Evolutionary conservation across 2,888 invertebrate species (phyloP).

Genomic region (Galerucella pusilla): DNA sequence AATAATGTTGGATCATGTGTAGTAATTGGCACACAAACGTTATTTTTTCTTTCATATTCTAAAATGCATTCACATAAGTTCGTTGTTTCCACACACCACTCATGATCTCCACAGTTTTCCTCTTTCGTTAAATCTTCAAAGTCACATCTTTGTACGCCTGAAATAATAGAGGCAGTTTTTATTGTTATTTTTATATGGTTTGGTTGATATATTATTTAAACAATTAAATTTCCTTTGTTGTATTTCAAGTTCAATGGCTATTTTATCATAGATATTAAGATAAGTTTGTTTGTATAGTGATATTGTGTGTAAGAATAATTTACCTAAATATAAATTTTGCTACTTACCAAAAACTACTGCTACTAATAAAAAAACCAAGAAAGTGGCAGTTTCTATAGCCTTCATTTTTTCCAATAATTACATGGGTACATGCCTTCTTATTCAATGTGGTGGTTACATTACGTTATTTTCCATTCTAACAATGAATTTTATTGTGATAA

Average conservation of each 20-base stretch:
- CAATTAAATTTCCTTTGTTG: conserved; percentile 11
- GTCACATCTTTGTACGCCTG: conserved; percentile 48
- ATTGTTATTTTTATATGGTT: not conserved
- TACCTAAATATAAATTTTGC: conserved; percentile 8
- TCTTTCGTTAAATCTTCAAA: conserved; percentile 38
- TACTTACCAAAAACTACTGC: conserved; percentile 29
- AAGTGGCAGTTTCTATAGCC: conserved; percentile 29
- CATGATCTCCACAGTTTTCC: conserved; percentile 30
- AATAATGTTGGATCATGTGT: conserved; percentile 46
- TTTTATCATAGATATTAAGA: conserved; percentile 5
- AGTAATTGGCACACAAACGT: conserved; percentile 45
- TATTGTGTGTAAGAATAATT: not conserved
- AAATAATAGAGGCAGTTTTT: conserved; percentile 28
- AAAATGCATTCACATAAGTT: conserved; percentile 56
- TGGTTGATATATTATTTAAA: not conserved
- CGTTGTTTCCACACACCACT: conserved; percentile 55
- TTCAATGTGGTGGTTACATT: conserved; percentile 20
- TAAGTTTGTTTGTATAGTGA: conserved; percentile 13
- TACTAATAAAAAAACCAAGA: conserved; percentile 33
- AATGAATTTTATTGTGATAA: conserved; percentile 48
- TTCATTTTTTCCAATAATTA: conserved; percentile 48
- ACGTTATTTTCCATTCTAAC: conserved; percentile 23
- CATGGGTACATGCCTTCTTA: conserved; percentile 44
- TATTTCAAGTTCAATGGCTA: not conserved
- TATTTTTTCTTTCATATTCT: conserved; percentile 51